Percentiles rank a stretch among this genome's conserved stretches.
phyloP scores from a whole-genome alignment of 2,113 vertebrate genomes.

The Sinocyclocheilus maitianheensis region DNA sequence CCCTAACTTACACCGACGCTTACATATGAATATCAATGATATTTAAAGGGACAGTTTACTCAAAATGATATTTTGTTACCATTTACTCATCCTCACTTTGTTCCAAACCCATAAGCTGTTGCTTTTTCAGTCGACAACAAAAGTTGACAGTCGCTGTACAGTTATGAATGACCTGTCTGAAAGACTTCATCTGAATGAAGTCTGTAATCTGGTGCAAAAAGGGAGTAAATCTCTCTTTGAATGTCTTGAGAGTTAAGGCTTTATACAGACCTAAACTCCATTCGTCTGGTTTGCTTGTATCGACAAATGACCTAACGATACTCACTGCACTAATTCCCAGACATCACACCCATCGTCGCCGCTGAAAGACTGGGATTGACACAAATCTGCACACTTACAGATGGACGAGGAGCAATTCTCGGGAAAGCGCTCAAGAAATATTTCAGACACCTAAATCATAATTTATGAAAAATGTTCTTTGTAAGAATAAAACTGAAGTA shows the following conservation, averaged over 20 bases:
- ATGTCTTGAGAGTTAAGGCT: background rate
- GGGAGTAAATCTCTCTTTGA: background rate
- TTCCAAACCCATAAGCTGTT: background rate
- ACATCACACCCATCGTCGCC: background rate
- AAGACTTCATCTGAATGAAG: background rate
- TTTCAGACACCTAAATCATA: background rate
- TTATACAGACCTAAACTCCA: conserved; percentile 3
- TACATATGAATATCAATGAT: background rate
- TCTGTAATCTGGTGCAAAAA: conserved; percentile 7
- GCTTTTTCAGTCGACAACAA: background rate
- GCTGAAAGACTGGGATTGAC: conserved; percentile 2
- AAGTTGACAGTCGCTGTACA: background rate
- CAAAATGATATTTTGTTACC: background rate
- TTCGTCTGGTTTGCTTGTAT: conserved; percentile 5
- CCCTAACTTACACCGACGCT: too few relatives aligned
- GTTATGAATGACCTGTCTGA: conserved; percentile 8
- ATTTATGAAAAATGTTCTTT: background rate
- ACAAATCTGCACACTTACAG: background rate
- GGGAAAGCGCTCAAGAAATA: background rate
- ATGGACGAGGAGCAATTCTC: background rate
- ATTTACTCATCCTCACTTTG: background rate
- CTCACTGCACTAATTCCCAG: background rate
- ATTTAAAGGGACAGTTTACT: background rate
- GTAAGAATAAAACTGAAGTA: background rate
- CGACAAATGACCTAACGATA: background rate